Base-by-base conservation (phyloP, 2,888 invertebrate species). In the Lottia gigantea region DNA sequence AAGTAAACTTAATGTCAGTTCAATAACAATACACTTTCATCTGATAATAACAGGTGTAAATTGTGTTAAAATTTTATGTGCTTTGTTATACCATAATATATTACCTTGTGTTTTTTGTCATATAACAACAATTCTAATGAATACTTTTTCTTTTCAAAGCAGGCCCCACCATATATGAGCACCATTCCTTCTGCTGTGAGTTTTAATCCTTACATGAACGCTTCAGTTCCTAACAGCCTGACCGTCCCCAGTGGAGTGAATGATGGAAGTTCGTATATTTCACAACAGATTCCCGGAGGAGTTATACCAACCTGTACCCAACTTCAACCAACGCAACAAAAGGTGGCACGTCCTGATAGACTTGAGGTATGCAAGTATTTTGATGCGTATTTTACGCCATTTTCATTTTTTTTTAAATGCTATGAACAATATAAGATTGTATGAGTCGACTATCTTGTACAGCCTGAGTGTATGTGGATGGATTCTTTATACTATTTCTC, bases 311-410 rank as follows among this genome's bases (percentile, higher is more conserved):
- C 80, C 15, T 40, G 40, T 40, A 72, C 75, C 46, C 68, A 74
- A 14, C 71, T 74, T 40, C 74, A 75, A 47, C 71, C 78, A 26
- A 72, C 70, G 55, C 76, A 79, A 71, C 96, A 95, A 92, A 96
- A 97, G 92, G 92, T 96, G 92, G 95, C 95, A 85, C 94, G 96
- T 90, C 87, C 95, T 89, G 96, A 96, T 91, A 93, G 97, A 91
- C 93, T 97, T 91, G 96, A 97, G 96, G 97, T 96, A 92, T 71
- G 78, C 19, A 23, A 55, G 19, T 40, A 40, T 40, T 40, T 40
- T 40, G 11, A 40, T 40, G 40, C 40, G 40, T 40, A 40, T 40
- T 1, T 11, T 8, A 40, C 40, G 40, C 40, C 7, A 31, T 40
- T 40, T 40, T 40, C 11, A 40, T 8, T 23, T 45, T 15, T 66